Evolutionary conservation across 92 coral and sea anemone genomes (phyloP).

Genomic region (Virgularia gustaviana): DNA sequence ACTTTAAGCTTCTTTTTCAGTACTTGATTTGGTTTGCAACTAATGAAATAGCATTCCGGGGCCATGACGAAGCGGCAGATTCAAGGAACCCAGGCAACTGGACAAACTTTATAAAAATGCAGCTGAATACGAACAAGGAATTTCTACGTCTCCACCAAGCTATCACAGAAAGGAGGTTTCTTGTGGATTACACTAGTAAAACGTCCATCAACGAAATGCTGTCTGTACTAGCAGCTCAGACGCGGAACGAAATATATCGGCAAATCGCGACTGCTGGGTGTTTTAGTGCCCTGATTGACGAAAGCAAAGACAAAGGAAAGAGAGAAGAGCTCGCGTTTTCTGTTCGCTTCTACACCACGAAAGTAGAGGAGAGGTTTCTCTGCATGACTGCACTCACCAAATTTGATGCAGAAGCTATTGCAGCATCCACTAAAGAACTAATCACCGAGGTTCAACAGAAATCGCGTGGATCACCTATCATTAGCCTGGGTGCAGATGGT

Average conservation of each 20-base stretch:
- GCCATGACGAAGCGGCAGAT: constrained; percentile 19
- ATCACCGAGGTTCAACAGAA: neutral
- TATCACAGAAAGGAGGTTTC: neutral
- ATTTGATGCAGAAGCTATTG: constrained; percentile 22
- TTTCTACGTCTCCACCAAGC: neutral
- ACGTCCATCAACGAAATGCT: constrained; percentile 12
- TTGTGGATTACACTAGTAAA: constrained; percentile 9
- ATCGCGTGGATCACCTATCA: constrained; percentile 2
- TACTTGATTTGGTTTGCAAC: constrained; percentile 15
- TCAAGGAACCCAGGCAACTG: constrained; percentile 16
- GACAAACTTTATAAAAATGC: constrained; percentile 2
- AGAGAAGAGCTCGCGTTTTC: constrained; percentile 16
- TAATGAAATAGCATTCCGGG: neutral
- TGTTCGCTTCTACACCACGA: constrained; percentile 6
- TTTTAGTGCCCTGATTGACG: constrained; percentile 10
- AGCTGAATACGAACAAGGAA: neutral
- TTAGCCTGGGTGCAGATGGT: constrained; percentile 10
- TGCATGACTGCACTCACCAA: neutral
- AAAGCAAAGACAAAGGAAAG: constrained; percentile 11
- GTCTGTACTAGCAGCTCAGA: neutral
- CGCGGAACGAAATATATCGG: neutral
- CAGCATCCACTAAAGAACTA: constrained; percentile 8
- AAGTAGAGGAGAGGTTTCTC: constrained; percentile 9
- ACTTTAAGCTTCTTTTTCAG: neutral
- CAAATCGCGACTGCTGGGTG: constrained; percentile 5